Percentiles rank a stretch among this genome's conserved stretches.
Conservation (phyloP, 2,113 vertebrate genomes). For the Columba livia region DNA sequence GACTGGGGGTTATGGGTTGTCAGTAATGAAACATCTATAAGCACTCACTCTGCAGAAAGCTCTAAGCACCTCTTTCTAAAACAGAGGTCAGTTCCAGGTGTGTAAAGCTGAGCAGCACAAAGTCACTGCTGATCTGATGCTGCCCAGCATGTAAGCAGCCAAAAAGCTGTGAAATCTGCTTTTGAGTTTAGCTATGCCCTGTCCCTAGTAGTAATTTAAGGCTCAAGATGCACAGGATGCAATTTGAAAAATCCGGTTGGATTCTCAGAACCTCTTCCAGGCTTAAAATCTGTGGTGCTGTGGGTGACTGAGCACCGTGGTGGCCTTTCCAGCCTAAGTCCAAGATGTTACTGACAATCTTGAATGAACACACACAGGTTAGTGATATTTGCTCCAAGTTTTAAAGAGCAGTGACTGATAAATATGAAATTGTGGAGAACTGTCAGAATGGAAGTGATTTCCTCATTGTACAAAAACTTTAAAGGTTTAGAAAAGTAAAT, state of each 20-base stretch:
- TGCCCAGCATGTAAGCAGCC: not conserved
- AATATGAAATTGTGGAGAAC: not conserved
- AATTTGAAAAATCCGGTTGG: not conserved
- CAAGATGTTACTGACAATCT: not conserved
- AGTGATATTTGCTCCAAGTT: not conserved
- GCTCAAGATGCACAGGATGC: accelerated
- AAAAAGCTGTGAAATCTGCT: not conserved
- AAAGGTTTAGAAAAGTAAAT: not conserved
- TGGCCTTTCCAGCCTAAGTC: not conserved
- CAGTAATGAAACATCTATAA: not conserved
- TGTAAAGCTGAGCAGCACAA: not conserved
- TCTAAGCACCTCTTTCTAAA: not conserved
- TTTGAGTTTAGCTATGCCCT: not conserved
- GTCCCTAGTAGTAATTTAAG: not conserved
- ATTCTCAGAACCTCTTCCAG: not conserved
- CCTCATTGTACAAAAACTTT: not conserved
- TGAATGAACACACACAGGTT: not conserved
- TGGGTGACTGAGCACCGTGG: not conserved
- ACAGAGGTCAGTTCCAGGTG: not conserved
- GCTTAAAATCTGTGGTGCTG: not conserved
- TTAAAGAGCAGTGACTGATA: not conserved
- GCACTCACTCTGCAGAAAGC: not conserved
- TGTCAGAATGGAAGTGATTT: not conserved
- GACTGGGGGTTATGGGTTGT: not conserved
- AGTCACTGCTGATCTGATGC: not conserved